phyloP scores from a whole-genome alignment of 2,113 vertebrate species.

The Hyla sarda region DNA sequence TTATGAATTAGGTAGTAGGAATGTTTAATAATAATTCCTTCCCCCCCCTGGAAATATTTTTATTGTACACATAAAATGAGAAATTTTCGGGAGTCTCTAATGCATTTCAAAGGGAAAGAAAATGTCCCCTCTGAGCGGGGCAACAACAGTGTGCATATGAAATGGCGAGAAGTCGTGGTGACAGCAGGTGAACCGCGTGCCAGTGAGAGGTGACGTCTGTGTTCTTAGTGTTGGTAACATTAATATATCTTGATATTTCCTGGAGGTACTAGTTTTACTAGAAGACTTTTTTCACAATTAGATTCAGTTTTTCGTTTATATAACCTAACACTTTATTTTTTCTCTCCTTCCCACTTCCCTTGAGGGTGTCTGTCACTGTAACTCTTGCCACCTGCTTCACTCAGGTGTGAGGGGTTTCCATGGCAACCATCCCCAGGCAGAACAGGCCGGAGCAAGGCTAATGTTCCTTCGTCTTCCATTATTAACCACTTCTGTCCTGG shows the following conservation, averaged over 20 bases:
- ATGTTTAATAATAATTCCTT: neutral
- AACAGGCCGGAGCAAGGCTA: slow-evolving; percentile 39
- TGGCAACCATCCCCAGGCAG: slow-evolving; percentile 37
- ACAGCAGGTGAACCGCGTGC: neutral
- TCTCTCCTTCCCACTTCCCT: slow-evolving; percentile 14
- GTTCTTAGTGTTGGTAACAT: slow-evolving; percentile 9
- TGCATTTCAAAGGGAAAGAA: neutral
- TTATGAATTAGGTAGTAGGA: neutral
- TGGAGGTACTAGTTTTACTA: slow-evolving; percentile 12
- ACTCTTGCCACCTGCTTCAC: slow-evolving; percentile 55
- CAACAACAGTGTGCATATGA: neutral
- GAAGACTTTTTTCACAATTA: slow-evolving; percentile 13
- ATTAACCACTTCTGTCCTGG: slow-evolving; percentile 53
- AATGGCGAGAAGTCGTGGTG: neutral
- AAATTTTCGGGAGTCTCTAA: neutral
- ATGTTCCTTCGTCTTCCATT: slow-evolving; percentile 29
- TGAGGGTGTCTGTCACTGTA: slow-evolving; percentile 48
- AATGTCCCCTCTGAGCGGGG: neutral
- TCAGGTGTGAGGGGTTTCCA: slow-evolving; percentile 54
- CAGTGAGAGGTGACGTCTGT: neutral
- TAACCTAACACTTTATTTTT: slow-evolving; percentile 23
- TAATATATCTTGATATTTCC: slow-evolving; percentile 23
- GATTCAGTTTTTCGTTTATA: neutral
- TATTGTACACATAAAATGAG: neutral
- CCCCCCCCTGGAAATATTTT: neutral